Conservation (phyloP, 2,797 vertebrate species). For the Balearica regulorum region DNA sequence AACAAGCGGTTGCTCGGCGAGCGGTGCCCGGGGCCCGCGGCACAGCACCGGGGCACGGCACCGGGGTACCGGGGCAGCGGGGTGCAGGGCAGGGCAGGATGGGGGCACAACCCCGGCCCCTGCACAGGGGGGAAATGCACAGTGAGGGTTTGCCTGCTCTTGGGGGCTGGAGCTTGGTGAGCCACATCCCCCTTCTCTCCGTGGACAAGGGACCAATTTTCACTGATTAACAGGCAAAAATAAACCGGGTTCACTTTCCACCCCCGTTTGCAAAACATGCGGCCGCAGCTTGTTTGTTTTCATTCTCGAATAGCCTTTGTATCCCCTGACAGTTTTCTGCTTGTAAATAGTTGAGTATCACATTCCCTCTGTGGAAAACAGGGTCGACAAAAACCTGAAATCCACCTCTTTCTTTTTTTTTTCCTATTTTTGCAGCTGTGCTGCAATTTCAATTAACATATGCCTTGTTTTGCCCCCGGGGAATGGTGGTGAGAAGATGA, state of each 20-base stretch:
- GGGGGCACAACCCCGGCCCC: not conserved
- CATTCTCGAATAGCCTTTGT: not conserved
- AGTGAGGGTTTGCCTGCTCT: not conserved
- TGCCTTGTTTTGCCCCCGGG: not conserved
- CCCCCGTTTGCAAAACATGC: fast-evolving
- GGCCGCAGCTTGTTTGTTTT: not conserved
- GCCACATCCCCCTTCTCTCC: not conserved
- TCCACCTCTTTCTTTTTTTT: not conserved
- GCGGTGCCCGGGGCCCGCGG: fast-evolving
- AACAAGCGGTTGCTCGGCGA: not conserved
- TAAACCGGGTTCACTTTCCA: not conserved
- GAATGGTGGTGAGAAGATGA: not conserved
- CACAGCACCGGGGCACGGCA: not conserved
- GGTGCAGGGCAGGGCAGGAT: not conserved
- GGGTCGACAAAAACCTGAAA: slow-evolving; percentile 28
- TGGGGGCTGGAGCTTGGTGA: not conserved
- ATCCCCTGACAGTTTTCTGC: slow-evolving; percentile 10
- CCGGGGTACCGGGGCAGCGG: not conserved
- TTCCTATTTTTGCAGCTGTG: not conserved
- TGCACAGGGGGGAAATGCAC: not conserved
- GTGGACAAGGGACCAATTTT: not conserved
- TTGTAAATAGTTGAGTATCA: slow-evolving; percentile 25
- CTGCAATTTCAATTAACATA: slow-evolving; percentile 53
- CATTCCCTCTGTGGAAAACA: not conserved
- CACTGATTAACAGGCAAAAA: not conserved